Evolutionary conservation across 2,113 vertebrate genomes (phyloP), one percentile per base, ranked within the genome.

Genomic region (Forbesichthys agassizii): DNA sequence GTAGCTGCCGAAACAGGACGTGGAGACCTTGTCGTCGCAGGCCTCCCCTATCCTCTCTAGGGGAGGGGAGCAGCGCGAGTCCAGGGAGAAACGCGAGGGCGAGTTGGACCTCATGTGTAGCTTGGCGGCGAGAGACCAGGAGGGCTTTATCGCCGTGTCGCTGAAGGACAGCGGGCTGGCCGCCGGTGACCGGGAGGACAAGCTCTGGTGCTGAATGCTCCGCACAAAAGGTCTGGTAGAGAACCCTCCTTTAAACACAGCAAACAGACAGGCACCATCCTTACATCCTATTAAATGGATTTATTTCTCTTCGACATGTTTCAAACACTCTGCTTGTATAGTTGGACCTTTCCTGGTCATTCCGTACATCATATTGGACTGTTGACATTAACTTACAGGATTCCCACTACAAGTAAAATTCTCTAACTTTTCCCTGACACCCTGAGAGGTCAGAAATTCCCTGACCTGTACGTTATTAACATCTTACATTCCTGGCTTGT

Each of bases 161-260:
- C 91, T 95, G 80, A 92, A 88, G 10, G 95, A 94, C 87, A 99
- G 86, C 0, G 97, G 98, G 80, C 98, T 99, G 68, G 95, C 95
- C 14, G 98, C 90, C 18, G 98, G 98, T 0, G 98, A 98, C 64
- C 96, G 83, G 27, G 95, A 96, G 0, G 96, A 98, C 80, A 93
- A 71, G 84, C 96, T 99, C 92, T 99, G 98, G 10, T 94, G 96
- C 27, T 99, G 97, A 49, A 99, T 98, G 42, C 98, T 98, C 75
- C 96, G 92, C 66, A 99, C 98, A 27, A 99, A 98, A 0, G 98
- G 98, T 0, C 97, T 95, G 6, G 96, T 94, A 0, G 98, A 98
- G 90, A 99, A 99, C 36, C 98, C 98, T 78, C 98, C 98, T 97
- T 36, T 42, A 76, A 73, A 64, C 5, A 69, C 20, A 54, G 47